These are phyloP conservation scores for Melanogrammus aeglefinus DNA, from an alignment of 2,797 vertebrate species.

Conservation along the genomic window DNA sequence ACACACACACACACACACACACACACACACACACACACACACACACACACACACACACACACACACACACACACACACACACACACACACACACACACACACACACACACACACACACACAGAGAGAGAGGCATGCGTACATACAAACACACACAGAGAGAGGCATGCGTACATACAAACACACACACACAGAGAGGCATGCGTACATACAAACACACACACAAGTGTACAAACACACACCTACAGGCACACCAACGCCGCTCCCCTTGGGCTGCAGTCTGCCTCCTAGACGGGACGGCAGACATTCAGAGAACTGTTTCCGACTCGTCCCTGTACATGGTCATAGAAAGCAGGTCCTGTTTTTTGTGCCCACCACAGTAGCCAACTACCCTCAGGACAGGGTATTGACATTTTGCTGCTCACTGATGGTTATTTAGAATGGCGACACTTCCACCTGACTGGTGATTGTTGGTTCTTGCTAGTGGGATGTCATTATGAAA, in stretches of 20 bases:
- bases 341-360: neutral
- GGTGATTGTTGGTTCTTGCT: slow-evolving; percentile 4
- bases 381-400: neutral
- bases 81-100: neutral
- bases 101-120: no score
- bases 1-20: neutral
- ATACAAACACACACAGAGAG: no score
- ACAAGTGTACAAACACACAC: neutral
- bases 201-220: neutral
- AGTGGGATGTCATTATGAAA: slow-evolving; percentile 5
- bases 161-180: neutral
- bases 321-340: slow-evolving; percentile 15
- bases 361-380: neutral
- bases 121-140: neutral
- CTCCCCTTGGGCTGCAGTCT: neutral
- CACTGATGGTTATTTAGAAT: neutral
- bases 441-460: neutral
- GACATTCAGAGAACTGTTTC: neutral
- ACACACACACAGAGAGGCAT: neutral
- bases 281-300: no score
- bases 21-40: neutral
- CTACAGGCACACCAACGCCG: slow-evolving; percentile 1
- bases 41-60: neutral
- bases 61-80: neutral
- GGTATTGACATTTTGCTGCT: neutral